A percentile compares a stretch with the other conserved stretches of the same genome.
Evolutionary conservation across 2,888 invertebrate genomes (phyloP).

Genomic region (Leptinotarsa rubiginosa): DNA sequence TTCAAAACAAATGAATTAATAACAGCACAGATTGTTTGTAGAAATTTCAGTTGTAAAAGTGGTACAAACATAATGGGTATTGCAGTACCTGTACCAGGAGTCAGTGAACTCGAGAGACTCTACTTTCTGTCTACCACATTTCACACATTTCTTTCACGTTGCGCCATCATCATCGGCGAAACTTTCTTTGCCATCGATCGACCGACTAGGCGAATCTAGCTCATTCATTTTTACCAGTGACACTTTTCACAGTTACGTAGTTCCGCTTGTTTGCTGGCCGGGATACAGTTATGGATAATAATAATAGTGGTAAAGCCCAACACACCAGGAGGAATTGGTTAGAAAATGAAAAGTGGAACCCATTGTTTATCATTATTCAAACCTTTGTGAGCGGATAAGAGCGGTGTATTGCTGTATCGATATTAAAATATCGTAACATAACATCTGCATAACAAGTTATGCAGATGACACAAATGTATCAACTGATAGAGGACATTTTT

Average conservation of each 20-base stretch:
- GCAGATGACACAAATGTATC: too few relatives aligned
- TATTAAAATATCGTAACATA: too few relatives aligned
- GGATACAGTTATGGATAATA: not conserved
- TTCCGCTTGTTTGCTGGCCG: slow-evolving; percentile 37
- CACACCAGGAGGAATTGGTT: too few relatives aligned
- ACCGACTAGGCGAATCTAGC: slow-evolving; percentile 42
- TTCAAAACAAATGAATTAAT: slow-evolving; percentile 24
- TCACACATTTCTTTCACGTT: slow-evolving; percentile 69
- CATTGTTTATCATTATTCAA: too few relatives aligned
- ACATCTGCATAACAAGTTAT: too few relatives aligned
- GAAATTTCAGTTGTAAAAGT: slow-evolving; percentile 41
- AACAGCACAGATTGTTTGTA: slow-evolving; percentile 13
- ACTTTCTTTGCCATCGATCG: slow-evolving; percentile 49
- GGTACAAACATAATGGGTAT: slow-evolving; percentile 56
- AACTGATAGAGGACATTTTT: too few relatives aligned
- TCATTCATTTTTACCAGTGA: slow-evolving; percentile 41
- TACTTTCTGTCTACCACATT: slow-evolving; percentile 67
- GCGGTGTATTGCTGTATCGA: too few relatives aligned
- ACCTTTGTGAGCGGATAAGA: too few relatives aligned
- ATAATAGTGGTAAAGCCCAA: too few relatives aligned
- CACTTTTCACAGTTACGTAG: slow-evolving; percentile 32
- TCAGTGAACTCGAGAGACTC: slow-evolving; percentile 60
- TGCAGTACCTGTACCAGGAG: slow-evolving; percentile 47
- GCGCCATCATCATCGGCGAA: slow-evolving; percentile 61
- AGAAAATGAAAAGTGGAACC: too few relatives aligned